Evolutionary conservation across 2,797 vertebrate genomes (phyloP).

Genomic region (Ptychadena robeensis): DNA sequence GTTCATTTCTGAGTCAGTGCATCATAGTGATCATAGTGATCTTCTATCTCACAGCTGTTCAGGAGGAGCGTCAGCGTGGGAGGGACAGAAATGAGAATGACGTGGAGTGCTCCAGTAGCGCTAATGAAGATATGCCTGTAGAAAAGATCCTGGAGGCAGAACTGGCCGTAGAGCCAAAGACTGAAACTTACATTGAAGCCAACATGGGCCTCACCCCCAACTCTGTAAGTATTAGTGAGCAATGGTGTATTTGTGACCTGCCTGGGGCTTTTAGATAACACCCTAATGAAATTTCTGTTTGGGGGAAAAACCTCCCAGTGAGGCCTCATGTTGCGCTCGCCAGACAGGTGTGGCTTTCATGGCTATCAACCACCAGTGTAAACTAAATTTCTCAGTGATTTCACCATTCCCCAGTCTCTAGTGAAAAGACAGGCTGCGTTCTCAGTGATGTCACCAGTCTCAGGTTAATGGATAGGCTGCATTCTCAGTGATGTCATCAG

Average conservation of each 20-base stretch:
- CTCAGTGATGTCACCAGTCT: too few relatives aligned
- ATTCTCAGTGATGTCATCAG: too few relatives aligned
- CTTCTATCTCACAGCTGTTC: conserved; percentile 81
- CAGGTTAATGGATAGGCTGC: too few relatives aligned
- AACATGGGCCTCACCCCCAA: conserved; percentile 88
- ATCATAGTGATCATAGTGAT: background rate
- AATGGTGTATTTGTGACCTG: background rate
- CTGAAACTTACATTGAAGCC: conserved; percentile 94
- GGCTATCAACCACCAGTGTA: too few relatives aligned
- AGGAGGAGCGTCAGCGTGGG: conserved; percentile 96
- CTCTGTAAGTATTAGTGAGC: conserved; percentile 81
- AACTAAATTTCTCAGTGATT: too few relatives aligned
- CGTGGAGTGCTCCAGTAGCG: conserved; percentile 92
- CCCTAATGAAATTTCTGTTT: too few relatives aligned
- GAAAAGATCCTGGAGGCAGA: conserved; percentile 98
- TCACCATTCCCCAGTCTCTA: too few relatives aligned
- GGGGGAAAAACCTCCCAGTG: too few relatives aligned
- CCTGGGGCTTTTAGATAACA: too few relatives aligned
- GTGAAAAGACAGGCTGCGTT: too few relatives aligned
- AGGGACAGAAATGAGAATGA: conserved; percentile 94
- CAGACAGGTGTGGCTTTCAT: too few relatives aligned
- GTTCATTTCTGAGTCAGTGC: background rate
- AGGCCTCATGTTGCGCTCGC: too few relatives aligned
- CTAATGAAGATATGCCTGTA: conserved; percentile 98
- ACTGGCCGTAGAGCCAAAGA: conserved; percentile 97